Percentiles rank a stretch among this genome's conserved stretches.
These are phyloP conservation scores for Rhea americana DNA, from an alignment of 2,113 vertebrate species.

Conservation along the genomic window DNA sequence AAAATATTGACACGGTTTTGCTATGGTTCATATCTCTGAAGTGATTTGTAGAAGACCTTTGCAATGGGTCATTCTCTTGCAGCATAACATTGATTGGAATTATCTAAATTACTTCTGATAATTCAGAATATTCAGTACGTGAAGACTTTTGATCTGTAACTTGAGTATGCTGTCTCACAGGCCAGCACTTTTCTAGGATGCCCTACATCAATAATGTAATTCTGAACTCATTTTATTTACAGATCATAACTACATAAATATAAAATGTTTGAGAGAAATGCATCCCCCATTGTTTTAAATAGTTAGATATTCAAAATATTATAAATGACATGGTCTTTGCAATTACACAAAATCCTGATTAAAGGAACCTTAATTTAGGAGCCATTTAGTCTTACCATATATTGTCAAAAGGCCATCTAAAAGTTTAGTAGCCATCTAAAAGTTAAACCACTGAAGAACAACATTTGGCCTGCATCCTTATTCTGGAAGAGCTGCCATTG, in stretches of 20 bases:
- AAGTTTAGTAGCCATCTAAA: not conserved
- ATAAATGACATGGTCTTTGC: not conserved
- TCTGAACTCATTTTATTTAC: conserved; percentile 13
- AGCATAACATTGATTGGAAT: not conserved
- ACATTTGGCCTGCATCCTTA: not conserved
- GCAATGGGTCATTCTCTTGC: not conserved
- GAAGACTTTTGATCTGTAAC: not conserved
- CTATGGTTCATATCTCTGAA: not conserved
- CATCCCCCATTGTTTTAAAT: not conserved
- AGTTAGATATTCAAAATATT: not conserved
- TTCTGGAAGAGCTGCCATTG: not conserved
- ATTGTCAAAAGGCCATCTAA: not conserved
- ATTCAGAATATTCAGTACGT: not conserved
- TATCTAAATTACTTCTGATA: not conserved
- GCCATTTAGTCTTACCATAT: not conserved
- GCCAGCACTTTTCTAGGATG: not conserved
- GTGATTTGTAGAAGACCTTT: not conserved
- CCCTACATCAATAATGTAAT: not conserved
- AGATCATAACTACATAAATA: not conserved
- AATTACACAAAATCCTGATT: conserved; percentile 1
- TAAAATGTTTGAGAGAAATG: not conserved
- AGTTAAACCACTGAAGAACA: not conserved
- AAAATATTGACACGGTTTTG: not conserved
- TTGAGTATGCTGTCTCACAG: not conserved
- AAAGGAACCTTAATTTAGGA: not conserved